Conservation (phyloP, 2,113 vertebrate species). For the Dipodomys merriami region DNA sequence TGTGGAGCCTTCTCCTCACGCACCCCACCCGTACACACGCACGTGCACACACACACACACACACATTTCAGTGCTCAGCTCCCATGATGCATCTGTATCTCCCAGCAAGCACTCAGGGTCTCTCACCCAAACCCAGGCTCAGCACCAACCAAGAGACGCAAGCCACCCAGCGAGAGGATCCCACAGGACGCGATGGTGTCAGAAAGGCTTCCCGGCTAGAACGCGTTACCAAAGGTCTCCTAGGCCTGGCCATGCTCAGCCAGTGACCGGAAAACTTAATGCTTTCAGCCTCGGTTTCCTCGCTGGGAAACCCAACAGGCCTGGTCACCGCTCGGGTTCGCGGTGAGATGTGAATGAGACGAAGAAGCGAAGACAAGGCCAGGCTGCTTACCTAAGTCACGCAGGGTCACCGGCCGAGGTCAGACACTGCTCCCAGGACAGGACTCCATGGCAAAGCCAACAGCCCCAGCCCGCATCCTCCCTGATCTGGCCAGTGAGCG, state of each 20-base stretch:
- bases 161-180: background rate
- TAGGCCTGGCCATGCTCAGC: too few relatives aligned
- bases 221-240: background rate
- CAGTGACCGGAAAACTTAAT: background rate
- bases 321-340: background rate
- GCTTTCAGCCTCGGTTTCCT: background rate
- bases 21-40: background rate
- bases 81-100: rapidly evolving
- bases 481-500: rapidly evolving
- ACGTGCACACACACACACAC: too few relatives aligned
- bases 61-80: background rate
- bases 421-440: rapidly evolving
- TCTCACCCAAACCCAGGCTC: background rate
- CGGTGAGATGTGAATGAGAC: background rate
- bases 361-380: background rate
- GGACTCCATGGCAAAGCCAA: background rate
- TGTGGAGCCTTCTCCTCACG: background rate
- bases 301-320: background rate
- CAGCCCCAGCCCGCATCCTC: background rate
- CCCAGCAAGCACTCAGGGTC: too few relatives aligned
- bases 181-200: too few relatives aligned
- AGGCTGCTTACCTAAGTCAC: background rate
- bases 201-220: background rate
- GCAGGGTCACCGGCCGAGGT: background rate
- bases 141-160: background rate